Evolutionary conservation across 2,797 vertebrate genomes (phyloP).

Genomic region (Anolis apletophallus): DNA sequence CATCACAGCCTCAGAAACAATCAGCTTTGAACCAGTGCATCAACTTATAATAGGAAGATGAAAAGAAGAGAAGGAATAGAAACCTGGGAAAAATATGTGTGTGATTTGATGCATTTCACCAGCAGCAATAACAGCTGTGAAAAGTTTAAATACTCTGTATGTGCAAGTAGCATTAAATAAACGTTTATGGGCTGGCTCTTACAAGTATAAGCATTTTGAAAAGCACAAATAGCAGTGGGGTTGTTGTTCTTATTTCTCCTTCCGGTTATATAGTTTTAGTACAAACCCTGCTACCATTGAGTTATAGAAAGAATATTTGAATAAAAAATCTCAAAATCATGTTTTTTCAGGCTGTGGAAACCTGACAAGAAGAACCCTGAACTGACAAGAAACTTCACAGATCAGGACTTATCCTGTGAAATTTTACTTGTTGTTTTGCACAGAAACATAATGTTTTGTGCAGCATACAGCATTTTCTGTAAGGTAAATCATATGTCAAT

Average conservation of each 20-base stretch:
- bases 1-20: conserved; percentile 49
- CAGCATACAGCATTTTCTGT: too few relatives aligned
- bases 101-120: conserved; percentile 64
- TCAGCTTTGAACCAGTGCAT: conserved; percentile 62
- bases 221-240: conserved; percentile 58
- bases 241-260: conserved; percentile 52
- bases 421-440: too few relatives aligned
- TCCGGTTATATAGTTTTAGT: conserved; percentile 21
- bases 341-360: too few relatives aligned
- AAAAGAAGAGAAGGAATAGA: conserved; percentile 46
- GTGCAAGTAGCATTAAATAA: conserved; percentile 72
- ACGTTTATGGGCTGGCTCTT: conserved; percentile 72
- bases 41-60: conserved; percentile 56
- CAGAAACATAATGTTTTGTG: too few relatives aligned
- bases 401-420: too few relatives aligned
- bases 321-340: too few relatives aligned
- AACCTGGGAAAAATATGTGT: conserved; percentile 49
- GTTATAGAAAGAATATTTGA: too few relatives aligned
- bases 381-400: too few relatives aligned
- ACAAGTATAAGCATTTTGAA: conserved; percentile 70
- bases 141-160: conserved; percentile 48
- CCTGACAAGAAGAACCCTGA: too few relatives aligned
- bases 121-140: conserved; percentile 54
- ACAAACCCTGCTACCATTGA: conserved; percentile 47
- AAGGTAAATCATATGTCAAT: too few relatives aligned